phyloP scores from a whole-genome alignment of 2,888 invertebrate genomes.

The Heliconius erato region DNA sequence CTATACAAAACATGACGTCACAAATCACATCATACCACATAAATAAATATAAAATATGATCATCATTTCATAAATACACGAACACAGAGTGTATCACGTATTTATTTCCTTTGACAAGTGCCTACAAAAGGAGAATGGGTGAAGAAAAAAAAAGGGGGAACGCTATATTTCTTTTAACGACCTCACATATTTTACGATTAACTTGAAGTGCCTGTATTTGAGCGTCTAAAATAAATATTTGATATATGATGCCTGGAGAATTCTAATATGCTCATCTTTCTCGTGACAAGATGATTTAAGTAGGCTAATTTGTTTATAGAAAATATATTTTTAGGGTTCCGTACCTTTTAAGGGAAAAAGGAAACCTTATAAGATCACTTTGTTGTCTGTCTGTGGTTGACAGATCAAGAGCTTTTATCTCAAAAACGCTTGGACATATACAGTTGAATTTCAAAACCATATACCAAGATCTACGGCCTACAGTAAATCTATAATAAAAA shows the following conservation, averaged over 20 bases:
- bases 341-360: no score
- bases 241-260: constrained; percentile 12
- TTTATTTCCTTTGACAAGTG: constrained; percentile 16
- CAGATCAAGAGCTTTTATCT: no score
- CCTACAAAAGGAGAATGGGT: constrained; percentile 20
- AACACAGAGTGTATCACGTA: constrained; percentile 18
- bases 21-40: not conserved
- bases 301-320: not conserved
- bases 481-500: no score
- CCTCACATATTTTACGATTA: constrained; percentile 37
- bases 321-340: not conserved
- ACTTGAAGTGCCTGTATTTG: constrained; percentile 23
- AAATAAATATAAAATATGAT: constrained; percentile 10
- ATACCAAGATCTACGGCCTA: no score
- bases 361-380: no score
- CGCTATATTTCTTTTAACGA: constrained; percentile 30
- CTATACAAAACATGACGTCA: not conserved
- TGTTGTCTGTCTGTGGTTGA: no score
- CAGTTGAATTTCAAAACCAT: no score
- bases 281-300: constrained; percentile 1
- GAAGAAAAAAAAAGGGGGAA: not conserved
- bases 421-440: no score
- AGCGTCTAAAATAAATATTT: constrained; percentile 30
- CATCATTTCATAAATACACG: constrained; percentile 7
- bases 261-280: constrained; percentile 1